Base-by-base conservation (phyloP, 2,888 invertebrate genomes). In the Lasioglossum zephyrum region DNA sequence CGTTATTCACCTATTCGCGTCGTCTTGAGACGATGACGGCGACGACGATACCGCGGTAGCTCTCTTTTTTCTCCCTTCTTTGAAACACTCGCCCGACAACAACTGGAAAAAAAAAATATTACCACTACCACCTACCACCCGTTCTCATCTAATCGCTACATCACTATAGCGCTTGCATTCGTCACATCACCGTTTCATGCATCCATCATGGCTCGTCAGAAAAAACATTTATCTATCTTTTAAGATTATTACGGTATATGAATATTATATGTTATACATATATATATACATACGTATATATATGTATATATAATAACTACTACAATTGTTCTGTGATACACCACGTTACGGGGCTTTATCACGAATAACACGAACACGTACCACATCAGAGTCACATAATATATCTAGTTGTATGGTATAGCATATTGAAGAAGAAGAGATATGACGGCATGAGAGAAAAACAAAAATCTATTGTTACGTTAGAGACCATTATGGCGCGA, bases 251-350 rank as follows among this genome's bases (percentile, higher is more conserved):
- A 92, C 91, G 91, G 93, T 92, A 93, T 90, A 92, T 87, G 91
- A 89, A 93, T 91, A 89, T 89, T 91, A 92, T 90, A 89, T 91
- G 89, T 92, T 91, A 89, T 89, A 31, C 18, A 31, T 63, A 63
- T 63, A 63, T 63, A 60, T 60, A 26, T 26, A 26, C 6, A n/a
- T 44, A 44, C 11, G 31, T 5, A 31, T 16, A 31, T 63, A 13
- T 63, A 63, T 63, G 31, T 31, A 63, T 63, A 63, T 63, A 26
- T 8, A 16, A 92, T 93, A 93, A 94, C 93, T 94, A 94, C 92
- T 94, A 94, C 94, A 93, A 95, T 95, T 95, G 94, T 95, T 95
- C 95, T 95, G 95, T 95, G 95, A 95, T 95, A 95, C 93, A 94
- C 94, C 94, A 95, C 93, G 93, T 95, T 95, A 93, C 94, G 95